Evolutionary conservation across 2,888 invertebrate genomes (phyloP).

Genomic region (Agrotis exclamationis): DNA sequence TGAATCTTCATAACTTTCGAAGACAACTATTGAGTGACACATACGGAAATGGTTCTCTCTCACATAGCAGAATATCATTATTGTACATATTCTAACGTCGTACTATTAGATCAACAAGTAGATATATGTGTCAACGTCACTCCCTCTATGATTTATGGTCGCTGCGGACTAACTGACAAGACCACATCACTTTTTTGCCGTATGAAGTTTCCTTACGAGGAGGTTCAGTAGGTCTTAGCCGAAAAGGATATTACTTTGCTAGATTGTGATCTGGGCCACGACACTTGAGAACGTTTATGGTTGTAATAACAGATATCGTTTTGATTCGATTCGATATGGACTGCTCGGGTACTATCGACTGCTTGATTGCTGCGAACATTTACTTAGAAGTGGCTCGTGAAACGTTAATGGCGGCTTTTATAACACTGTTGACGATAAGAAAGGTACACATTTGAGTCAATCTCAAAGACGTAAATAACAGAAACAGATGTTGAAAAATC

Average conservation of each 20-base stretch:
- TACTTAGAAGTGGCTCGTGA: constrained; percentile 43
- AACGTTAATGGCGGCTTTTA: constrained; percentile 45
- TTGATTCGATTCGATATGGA: constrained; percentile 55
- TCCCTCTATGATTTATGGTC: constrained; percentile 77
- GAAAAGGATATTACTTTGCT: constrained; percentile 83
- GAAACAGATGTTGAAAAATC: constrained; percentile 18
- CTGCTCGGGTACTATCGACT: constrained; percentile 23
- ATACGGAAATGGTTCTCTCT: constrained; percentile 44
- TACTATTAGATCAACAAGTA: constrained; percentile 76
- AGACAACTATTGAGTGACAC: constrained; percentile 43
- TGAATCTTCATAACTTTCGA: constrained; percentile 20
- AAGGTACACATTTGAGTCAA: constrained; percentile 27
- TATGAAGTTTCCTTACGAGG: constrained; percentile 69
- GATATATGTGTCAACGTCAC: constrained; percentile 67
- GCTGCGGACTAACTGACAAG: constrained; percentile 68
- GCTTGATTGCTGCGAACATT: constrained; percentile 41
- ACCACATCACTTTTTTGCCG: constrained; percentile 71
- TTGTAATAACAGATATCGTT: constrained; percentile 54
- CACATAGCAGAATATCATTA: constrained; percentile 51
- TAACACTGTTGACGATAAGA: constrained; percentile 40
- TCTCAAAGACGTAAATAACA: constrained; percentile 1
- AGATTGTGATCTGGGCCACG: constrained; percentile 79
- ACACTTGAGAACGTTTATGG: constrained; percentile 69
- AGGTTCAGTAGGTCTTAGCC: constrained; percentile 73
- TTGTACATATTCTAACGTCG: constrained; percentile 48